Conservation (phyloP, 2,888 invertebrate species). For the Chaitophorus viminalis region DNA sequence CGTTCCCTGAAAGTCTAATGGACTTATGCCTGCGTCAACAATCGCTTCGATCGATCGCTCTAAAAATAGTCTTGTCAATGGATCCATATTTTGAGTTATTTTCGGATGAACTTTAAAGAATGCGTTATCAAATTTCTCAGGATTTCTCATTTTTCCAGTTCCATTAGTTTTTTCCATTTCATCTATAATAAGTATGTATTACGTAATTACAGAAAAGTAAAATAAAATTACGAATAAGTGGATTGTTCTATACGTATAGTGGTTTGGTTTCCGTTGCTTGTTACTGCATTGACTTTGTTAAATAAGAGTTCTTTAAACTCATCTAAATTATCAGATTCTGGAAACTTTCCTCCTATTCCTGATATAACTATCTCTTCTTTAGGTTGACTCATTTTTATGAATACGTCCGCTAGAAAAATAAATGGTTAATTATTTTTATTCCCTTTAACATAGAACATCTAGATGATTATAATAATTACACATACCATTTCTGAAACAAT, state of each 20-base stretch:
- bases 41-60: background rate
- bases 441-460: no score
- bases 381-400: background rate
- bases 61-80: background rate
- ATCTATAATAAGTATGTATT: background rate
- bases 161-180: no score
- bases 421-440: no score
- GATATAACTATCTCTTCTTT: constrained; percentile 67
- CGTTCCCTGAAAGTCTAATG: constrained; percentile 68
- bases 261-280: no score
- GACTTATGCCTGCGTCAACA: constrained; percentile 67
- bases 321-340: constrained; percentile 72
- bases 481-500: no score
- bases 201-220: background rate
- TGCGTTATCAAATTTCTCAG: background rate
- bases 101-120: background rate
- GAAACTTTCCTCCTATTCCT: constrained; percentile 72
- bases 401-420: background rate
- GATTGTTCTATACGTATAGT: no score
- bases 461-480: no score
- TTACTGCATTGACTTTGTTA: constrained; percentile 64
- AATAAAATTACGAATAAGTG: no score
- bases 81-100: background rate
- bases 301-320: constrained; percentile 73
- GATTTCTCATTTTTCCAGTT: background rate